Conservation (phyloP, 1,140 invertebrate species). For the Rhagoletis pomonella region DNA sequence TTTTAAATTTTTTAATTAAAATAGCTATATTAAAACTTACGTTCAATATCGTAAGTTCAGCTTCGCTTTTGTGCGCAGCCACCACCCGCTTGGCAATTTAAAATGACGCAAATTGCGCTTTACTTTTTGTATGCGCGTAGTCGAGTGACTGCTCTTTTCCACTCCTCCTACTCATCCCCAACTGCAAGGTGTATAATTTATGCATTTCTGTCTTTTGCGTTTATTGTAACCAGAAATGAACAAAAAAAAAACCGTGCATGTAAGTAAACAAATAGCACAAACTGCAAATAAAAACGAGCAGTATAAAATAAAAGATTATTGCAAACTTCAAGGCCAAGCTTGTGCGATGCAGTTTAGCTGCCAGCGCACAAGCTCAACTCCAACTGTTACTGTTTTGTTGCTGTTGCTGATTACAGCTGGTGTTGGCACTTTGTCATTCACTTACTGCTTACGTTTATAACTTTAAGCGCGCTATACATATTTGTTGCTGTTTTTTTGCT, state of each 20-base stretch:
- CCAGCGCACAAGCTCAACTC: background rate
- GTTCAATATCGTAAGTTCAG: background rate
- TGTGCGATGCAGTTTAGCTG: background rate
- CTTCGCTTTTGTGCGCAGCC: background rate
- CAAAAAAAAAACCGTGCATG: background rate
- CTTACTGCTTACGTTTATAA: background rate
- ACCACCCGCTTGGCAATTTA: conserved; percentile 38
- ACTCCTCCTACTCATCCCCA: background rate
- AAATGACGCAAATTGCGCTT: conserved; percentile 45
- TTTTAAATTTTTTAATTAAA: background rate
- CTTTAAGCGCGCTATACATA: background rate
- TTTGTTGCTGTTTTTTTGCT: no score
- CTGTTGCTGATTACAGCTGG: conserved; percentile 2
- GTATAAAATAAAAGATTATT: conserved; percentile 36
- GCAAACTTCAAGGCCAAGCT: conserved; percentile 32
- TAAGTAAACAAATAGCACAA: background rate
- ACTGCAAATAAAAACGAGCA: background rate
- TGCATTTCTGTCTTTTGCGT: conserved; percentile 9
- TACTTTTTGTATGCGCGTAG: no score
- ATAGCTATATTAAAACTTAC: background rate
- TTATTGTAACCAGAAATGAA: background rate
- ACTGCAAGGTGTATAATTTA: background rate
- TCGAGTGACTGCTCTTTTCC: background rate
- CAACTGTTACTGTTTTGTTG: background rate
- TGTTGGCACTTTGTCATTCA: conserved; percentile 20